Percentiles rank a stretch among this genome's conserved stretches.
phyloP scores from a whole-genome alignment of 1,140 invertebrate genomes.

The Listronotus bonariensis region DNA sequence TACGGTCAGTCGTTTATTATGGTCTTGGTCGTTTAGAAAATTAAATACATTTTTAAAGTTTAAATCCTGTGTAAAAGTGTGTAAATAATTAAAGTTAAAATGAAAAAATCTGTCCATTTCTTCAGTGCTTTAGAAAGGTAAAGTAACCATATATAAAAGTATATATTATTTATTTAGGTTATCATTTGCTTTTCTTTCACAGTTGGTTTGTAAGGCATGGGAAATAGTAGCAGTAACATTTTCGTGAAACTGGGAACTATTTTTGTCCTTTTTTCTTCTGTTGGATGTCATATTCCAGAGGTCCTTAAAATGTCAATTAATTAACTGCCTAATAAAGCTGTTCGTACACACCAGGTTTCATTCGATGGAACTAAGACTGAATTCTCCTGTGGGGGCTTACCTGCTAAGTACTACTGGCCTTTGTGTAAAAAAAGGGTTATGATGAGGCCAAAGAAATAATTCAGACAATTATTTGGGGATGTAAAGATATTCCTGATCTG shows the following conservation, averaged over 20 bases:
- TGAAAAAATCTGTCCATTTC: background rate
- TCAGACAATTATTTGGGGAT: slow-evolving; percentile 32
- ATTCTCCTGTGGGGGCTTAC: slow-evolving; percentile 28
- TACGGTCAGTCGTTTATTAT: slow-evolving; percentile 18
- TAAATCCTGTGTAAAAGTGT: slow-evolving; percentile 6
- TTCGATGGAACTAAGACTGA: slow-evolving; percentile 32
- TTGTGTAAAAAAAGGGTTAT: slow-evolving; percentile 32
- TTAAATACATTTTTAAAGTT: slow-evolving; percentile 10
- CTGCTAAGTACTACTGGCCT: slow-evolving; percentile 28
- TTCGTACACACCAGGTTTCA: slow-evolving; percentile 5
- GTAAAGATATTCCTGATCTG: slow-evolving; percentile 31
- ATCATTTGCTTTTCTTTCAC: slow-evolving; percentile 19
- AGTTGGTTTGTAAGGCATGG: slow-evolving; percentile 5
- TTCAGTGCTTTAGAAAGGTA: slow-evolving; percentile 7
- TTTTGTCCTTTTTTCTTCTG: slow-evolving; percentile 19
- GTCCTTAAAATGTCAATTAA: slow-evolving; percentile 18
- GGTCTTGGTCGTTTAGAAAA: slow-evolving; percentile 21
- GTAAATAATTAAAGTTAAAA: slow-evolving; percentile 11
- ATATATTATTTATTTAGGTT: slow-evolving; percentile 5
- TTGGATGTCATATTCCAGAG: slow-evolving; percentile 6
- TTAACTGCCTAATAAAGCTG: slow-evolving; percentile 23
- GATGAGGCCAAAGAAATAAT: slow-evolving; percentile 30
- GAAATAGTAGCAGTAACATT: slow-evolving; percentile 1
- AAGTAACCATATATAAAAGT: background rate
- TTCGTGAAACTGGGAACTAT: background rate